Percentiles rank a stretch among this genome's conserved stretches.
phyloP scores from a whole-genome alignment of 2,113 vertebrate species.

The Thryonomys swinderianus region DNA sequence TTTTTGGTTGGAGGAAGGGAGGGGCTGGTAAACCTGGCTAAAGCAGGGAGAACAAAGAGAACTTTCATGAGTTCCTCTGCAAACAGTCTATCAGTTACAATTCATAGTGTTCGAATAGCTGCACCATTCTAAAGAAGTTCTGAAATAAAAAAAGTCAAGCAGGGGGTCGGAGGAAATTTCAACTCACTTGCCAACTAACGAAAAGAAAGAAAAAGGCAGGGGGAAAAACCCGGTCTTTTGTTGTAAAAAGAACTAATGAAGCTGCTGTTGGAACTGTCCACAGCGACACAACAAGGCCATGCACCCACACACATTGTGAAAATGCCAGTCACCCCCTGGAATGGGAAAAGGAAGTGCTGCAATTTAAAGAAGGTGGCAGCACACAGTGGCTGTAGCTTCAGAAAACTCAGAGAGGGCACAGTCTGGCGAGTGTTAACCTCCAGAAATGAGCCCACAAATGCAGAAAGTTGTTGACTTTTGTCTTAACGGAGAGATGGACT shows the following conservation, averaged over 20 bases:
- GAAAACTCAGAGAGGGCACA: conserved; percentile 79
- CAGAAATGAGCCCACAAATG: conserved; percentile 78
- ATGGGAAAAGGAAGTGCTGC: conserved; percentile 83
- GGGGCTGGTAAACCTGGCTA: conserved; percentile 86
- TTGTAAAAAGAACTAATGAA: conserved; percentile 90
- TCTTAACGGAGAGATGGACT: conserved; percentile 86
- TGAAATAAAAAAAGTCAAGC: conserved; percentile 88
- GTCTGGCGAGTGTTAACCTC: conserved; percentile 78
- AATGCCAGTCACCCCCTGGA: conserved; percentile 81
- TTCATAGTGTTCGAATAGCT: conserved; percentile 88
- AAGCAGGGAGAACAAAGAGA: conserved; percentile 88
- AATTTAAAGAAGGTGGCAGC: conserved; percentile 77
- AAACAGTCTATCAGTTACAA: conserved; percentile 91
- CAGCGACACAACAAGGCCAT: conserved; percentile 85
- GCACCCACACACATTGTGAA: conserved; percentile 87
- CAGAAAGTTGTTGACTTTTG: conserved; percentile 82
- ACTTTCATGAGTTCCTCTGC: conserved; percentile 89
- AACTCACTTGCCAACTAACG: conserved; percentile 87
- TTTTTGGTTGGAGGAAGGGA: conserved; percentile 83
- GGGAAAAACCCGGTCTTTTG: conserved; percentile 85
- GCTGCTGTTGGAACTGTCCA: conserved; percentile 88
- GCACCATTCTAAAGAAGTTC: conserved; percentile 87
- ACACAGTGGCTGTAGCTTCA: conserved; percentile 79
- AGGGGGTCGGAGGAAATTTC: conserved; percentile 88
- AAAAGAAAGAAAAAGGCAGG: conserved; percentile 87